Evolutionary conservation across 2,113 vertebrate species (phyloP).

Genomic region (Machaerirhynchus nigripectus): DNA sequence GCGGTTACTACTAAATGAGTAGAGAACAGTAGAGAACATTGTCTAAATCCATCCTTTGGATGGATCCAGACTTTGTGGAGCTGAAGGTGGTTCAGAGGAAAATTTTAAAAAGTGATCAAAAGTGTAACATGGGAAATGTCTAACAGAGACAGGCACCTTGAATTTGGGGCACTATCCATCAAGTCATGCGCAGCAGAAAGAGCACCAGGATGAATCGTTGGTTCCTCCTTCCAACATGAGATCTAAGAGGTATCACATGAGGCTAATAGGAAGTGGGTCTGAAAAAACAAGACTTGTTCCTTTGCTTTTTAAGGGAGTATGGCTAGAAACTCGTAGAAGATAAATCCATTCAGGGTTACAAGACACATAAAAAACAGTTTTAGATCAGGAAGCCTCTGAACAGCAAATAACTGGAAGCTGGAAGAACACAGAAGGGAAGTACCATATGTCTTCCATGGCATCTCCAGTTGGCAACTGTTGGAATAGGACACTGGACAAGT

Average conservation of each 20-base stretch:
- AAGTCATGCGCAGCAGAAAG: not conserved
- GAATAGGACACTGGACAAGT: not conserved
- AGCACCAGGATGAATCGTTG: accelerated
- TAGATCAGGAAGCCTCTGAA: not conserved
- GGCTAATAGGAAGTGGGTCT: not conserved
- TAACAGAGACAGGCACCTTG: not conserved
- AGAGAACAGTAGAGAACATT: not conserved
- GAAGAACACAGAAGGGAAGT: not conserved
- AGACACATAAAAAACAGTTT: accelerated
- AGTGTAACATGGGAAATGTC: not conserved
- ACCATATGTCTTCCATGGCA: accelerated
- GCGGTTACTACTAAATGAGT: not conserved
- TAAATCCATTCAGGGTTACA: not conserved
- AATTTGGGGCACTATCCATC: not conserved
- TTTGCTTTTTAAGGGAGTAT: not conserved
- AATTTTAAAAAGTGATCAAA: not conserved
- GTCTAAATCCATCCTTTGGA: not conserved
- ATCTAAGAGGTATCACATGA: not conserved
- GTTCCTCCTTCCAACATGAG: not conserved
- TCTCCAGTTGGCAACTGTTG: not conserved
- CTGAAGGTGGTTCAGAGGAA: not conserved
- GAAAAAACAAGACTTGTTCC: not conserved
- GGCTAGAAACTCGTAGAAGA: not conserved
- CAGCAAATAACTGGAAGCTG: not conserved
- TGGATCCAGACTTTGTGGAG: not conserved